phyloP scores from a whole-genome alignment of 2,888 invertebrate species.

The Plutella xylostella region DNA sequence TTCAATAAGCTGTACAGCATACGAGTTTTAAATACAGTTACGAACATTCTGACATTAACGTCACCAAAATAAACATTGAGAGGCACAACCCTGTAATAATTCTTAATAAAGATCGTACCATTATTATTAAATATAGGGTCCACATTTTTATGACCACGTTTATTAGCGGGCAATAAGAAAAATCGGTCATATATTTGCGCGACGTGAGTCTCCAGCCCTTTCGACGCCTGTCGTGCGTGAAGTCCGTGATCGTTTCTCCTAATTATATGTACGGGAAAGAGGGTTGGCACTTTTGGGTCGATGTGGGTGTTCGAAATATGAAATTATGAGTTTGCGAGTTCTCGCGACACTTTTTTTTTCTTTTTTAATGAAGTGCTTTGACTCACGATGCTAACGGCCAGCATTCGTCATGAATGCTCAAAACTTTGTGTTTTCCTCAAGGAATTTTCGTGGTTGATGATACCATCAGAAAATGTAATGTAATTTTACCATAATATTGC shows the following conservation, averaged over 20 bases:
- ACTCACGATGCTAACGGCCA: slow-evolving; percentile 5
- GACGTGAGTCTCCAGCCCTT: slow-evolving; percentile 46
- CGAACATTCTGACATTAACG: too few relatives aligned
- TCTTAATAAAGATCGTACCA: slow-evolving; percentile 38
- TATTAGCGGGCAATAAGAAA: slow-evolving; percentile 50
- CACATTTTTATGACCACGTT: slow-evolving; percentile 50
- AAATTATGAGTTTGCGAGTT: slow-evolving; percentile 55
- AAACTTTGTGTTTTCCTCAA: too few relatives aligned
- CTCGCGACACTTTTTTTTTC: slow-evolving; percentile 8
- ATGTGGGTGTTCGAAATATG: slow-evolving; percentile 66
- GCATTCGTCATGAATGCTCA: slow-evolving; percentile 5
- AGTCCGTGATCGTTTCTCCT: slow-evolving; percentile 46
- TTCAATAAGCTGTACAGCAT: too few relatives aligned
- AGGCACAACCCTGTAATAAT: slow-evolving; percentile 35
- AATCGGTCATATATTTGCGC: slow-evolving; percentile 57
- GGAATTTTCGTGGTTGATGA: too few relatives aligned
- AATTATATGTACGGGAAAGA: slow-evolving; percentile 55
- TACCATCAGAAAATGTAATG: too few relatives aligned
- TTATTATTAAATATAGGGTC: slow-evolving; percentile 38
- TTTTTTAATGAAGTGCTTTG: slow-evolving; percentile 7
- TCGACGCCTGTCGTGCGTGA: slow-evolving; percentile 64
- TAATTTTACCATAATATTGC: too few relatives aligned
- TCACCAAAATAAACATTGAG: slow-evolving; percentile 13
- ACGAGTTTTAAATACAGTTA: too few relatives aligned
- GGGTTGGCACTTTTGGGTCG: slow-evolving; percentile 45